A percentile compares a stretch with the other conserved stretches of the same genome.
Evolutionary conservation across 2,113 vertebrate genomes (phyloP).

Genomic region (Antigone vipio): DNA sequence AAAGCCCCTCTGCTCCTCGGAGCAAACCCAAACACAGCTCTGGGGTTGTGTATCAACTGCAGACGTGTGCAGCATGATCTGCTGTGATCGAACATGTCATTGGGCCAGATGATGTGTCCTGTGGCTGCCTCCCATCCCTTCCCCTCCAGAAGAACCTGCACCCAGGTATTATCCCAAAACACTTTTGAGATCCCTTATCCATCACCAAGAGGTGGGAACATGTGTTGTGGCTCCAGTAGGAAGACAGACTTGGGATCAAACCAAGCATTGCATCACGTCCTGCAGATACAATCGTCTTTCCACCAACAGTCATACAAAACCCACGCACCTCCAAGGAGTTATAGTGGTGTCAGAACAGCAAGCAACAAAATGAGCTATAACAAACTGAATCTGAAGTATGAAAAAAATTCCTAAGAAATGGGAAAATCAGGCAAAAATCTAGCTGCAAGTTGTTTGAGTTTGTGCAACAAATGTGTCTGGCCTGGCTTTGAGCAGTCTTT

Average conservation of each 20-base stretch:
- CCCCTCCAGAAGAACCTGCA: background rate
- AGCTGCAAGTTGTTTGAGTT: background rate
- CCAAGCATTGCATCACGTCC: background rate
- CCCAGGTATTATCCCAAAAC: background rate
- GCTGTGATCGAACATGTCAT: rapidly evolving
- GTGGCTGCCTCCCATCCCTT: background rate
- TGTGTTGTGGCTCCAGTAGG: background rate
- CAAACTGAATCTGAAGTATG: background rate
- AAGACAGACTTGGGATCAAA: background rate
- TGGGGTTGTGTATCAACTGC: background rate
- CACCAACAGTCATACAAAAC: background rate
- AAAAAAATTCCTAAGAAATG: background rate
- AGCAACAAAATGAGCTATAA: background rate
- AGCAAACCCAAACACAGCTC: background rate
- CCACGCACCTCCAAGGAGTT: rapidly evolving
- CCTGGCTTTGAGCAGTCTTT: background rate
- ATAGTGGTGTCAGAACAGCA: rapidly evolving
- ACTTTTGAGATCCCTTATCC: background rate
- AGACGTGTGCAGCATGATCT: background rate
- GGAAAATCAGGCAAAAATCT: background rate
- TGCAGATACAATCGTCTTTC: background rate
- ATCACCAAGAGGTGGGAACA: background rate
- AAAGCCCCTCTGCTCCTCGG: background rate
- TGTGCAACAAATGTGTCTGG: background rate
- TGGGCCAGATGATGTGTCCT: background rate